Conservation (phyloP, 2,797 vertebrate genomes). For the Artibeus lituratus region DNA sequence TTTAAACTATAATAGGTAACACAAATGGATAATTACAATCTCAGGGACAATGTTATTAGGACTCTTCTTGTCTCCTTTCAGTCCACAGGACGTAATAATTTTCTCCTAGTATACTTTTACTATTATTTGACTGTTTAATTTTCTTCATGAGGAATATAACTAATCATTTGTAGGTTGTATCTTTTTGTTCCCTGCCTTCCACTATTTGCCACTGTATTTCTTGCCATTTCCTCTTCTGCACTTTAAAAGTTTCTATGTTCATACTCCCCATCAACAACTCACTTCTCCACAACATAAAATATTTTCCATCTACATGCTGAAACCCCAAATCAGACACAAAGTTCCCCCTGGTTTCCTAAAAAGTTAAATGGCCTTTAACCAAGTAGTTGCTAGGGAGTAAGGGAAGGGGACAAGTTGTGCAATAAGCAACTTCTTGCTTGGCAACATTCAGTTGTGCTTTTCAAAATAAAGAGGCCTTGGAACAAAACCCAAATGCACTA, state of each 20-base stretch:
- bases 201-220: background rate
- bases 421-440: background rate
- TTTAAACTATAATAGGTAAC: background rate
- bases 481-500: background rate
- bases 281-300: conserved; percentile 20
- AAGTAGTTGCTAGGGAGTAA: background rate
- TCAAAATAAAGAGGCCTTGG: background rate
- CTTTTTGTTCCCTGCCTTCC: background rate
- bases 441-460: background rate
- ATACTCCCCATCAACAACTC: background rate
- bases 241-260: conserved; percentile 17
- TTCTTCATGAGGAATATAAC: conserved; percentile 9
- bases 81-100: background rate
- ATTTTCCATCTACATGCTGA: background rate
- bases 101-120: conserved; percentile 7
- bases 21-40: background rate
- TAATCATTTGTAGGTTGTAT: background rate
- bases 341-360: background rate
- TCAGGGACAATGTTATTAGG: background rate
- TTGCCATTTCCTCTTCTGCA: background rate
- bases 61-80: background rate
- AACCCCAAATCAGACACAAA: conserved; percentile 3
- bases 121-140: conserved; percentile 7
- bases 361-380: background rate
- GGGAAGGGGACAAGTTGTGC: background rate